Evolutionary conservation across 2,888 invertebrate species (phyloP).

Genomic region (Oligia strigilis): DNA sequence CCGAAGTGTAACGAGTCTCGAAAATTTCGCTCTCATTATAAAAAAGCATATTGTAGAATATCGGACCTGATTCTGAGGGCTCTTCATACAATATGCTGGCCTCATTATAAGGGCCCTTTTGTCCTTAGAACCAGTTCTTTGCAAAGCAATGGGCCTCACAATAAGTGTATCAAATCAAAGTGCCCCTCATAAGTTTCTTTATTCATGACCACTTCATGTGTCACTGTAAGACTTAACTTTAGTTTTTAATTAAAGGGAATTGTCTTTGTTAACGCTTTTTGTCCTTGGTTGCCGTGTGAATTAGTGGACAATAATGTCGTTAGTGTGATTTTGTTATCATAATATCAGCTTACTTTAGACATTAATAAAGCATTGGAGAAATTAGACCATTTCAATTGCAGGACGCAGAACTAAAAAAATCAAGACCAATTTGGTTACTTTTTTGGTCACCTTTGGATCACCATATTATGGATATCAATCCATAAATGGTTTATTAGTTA

Average conservation of each 20-base stretch:
- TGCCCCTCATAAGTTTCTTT: conserved; percentile 84
- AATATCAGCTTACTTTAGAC: conserved; percentile 21
- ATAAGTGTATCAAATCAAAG: conserved; percentile 89
- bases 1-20: conserved; percentile 70
- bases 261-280: conserved; percentile 71
- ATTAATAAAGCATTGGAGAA: not conserved
- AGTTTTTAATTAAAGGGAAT: conserved; percentile 82
- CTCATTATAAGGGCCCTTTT: conserved; percentile 89
- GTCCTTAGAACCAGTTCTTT: conserved; percentile 90
- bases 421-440: not conserved
- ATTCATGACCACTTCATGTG: conserved; percentile 85
- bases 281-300: conserved; percentile 41
- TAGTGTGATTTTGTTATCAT: conserved; percentile 10
- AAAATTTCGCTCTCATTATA: conserved; percentile 79
- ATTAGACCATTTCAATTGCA: not conserved
- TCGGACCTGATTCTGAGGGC: conserved; percentile 84
- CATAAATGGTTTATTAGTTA: not conserved
- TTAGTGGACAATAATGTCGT: conserved; percentile 14
- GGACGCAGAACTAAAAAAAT: not conserved
- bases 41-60: conserved; percentile 86
- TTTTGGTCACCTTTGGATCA: not conserved
- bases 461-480: not conserved
- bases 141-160: conserved; percentile 79
- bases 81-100: conserved; percentile 88
- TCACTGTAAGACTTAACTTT: conserved; percentile 82